Percentiles rank a stretch among this genome's conserved stretches.
Conservation (phyloP, 2,888 invertebrate genomes). For the Phyto melanocephala region DNA sequence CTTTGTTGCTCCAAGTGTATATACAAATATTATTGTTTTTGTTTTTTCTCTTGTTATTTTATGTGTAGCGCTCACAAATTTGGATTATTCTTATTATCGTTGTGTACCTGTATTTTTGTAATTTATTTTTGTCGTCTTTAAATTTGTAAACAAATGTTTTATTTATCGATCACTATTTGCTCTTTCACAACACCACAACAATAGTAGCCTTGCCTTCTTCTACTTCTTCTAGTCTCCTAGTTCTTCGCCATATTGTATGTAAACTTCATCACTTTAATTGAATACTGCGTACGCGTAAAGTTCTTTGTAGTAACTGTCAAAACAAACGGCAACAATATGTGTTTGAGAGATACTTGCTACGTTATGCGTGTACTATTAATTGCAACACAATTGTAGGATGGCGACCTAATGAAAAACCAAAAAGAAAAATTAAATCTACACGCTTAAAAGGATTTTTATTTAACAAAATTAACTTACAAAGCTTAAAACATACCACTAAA, state of each 20-base stretch:
- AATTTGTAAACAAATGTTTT: slow-evolving; percentile 27
- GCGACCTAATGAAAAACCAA: neutral
- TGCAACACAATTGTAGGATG: neutral
- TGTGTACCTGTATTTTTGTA: slow-evolving; percentile 10
- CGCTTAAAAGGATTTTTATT: neutral
- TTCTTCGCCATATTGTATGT: neutral
- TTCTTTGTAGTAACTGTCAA: neutral
- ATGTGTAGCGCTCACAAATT: slow-evolving; percentile 60
- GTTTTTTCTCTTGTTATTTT: slow-evolving; percentile 53
- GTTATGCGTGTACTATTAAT: neutral
- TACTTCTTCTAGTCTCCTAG: neutral
- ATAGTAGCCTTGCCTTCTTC: neutral
- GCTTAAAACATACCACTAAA: neutral
- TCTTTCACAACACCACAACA: neutral
- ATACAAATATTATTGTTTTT: slow-evolving; percentile 29
- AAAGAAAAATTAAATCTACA: no score
- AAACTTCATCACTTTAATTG: slow-evolving; percentile 11
- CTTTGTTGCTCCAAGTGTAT: slow-evolving; percentile 25
- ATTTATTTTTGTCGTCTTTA: slow-evolving; percentile 18
- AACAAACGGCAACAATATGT: neutral
- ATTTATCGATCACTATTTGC: slow-evolving; percentile 31
- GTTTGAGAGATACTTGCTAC: neutral
- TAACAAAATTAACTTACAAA: no score
- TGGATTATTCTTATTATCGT: slow-evolving; percentile 37
- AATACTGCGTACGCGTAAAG: neutral